A percentile compares a stretch with the other conserved stretches of the same genome.
These are phyloP conservation scores for Barypeithes pellucidus DNA, from an alignment of 2,888 invertebrate species.

Conservation along the genomic window DNA sequence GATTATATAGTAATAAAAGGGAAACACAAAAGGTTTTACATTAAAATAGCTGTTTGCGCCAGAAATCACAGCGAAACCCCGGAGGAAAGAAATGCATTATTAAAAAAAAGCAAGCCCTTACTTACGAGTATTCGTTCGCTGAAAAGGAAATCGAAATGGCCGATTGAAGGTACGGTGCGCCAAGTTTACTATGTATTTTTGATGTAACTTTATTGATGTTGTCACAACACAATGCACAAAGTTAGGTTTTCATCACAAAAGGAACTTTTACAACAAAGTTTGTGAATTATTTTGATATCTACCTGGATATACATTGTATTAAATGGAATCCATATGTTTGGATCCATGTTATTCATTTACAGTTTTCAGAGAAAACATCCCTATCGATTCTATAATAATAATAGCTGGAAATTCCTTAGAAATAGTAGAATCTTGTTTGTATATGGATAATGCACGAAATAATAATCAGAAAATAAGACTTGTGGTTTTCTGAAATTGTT, in stretches of 20 bases:
- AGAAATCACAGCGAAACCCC: not conserved
- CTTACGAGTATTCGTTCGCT: conserved; percentile 24
- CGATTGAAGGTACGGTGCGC: conserved; percentile 26
- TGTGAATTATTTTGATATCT: too few species aligned
- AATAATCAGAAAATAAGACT: too few species aligned
- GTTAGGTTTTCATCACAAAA: not conserved
- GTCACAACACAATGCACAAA: conserved; percentile 27
- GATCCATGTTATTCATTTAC: too few species aligned
- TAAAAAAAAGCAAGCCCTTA: conserved; percentile 29
- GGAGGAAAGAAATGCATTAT: conserved; percentile 23
- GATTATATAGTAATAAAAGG: not conserved
- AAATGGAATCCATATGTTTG: too few species aligned
- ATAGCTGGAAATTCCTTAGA: too few species aligned
- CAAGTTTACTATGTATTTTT: conserved; percentile 32
- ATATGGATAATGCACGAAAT: too few species aligned
- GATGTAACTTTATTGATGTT: conserved; percentile 29
- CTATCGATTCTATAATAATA: too few species aligned
- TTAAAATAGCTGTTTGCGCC: conserved; percentile 18
- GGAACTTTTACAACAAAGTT: not conserved
- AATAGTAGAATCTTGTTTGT: too few species aligned
- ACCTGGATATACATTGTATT: too few species aligned
- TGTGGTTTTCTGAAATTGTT: too few species aligned
- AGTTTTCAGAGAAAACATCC: too few species aligned
- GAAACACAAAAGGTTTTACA: not conserved
- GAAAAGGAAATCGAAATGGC: conserved; percentile 33